Percentiles rank a stretch among this genome's conserved stretches.
Evolutionary conservation across 2,113 vertebrate genomes (phyloP).

Genomic region (Vimba vimba): DNA sequence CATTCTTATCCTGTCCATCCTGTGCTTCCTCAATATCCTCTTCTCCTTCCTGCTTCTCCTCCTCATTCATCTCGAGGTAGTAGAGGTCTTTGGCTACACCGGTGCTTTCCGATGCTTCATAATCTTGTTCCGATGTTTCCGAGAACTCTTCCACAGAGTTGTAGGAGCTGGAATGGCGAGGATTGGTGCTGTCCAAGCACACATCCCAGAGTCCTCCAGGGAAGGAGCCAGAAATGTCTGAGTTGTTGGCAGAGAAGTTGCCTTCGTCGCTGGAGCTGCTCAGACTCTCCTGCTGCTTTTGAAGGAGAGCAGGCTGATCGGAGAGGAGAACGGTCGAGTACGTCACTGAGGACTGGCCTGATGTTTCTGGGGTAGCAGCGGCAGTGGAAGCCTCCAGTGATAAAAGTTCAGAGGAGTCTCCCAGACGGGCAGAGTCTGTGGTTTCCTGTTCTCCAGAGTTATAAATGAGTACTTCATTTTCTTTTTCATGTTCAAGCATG

Average conservation of each 20-base stretch:
- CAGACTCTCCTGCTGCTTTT: constrained; percentile 55
- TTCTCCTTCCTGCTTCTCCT: constrained; percentile 59
- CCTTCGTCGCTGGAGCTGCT: constrained; percentile 74
- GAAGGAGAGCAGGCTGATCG: constrained; percentile 54
- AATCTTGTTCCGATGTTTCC: constrained; percentile 76
- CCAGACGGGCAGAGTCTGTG: not conserved
- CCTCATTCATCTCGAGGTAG: constrained; percentile 77
- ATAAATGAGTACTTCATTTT: constrained; percentile 45
- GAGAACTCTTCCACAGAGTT: constrained; percentile 86
- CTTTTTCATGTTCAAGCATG: constrained; percentile 54
- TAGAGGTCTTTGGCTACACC: constrained; percentile 69
- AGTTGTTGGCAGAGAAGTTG: constrained; percentile 71
- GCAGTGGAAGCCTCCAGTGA: constrained; percentile 41
- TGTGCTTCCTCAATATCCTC: constrained; percentile 54
- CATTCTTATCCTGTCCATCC: constrained; percentile 61
- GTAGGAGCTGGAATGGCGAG: constrained; percentile 71
- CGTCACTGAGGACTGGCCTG: constrained; percentile 74
- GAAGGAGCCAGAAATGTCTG: constrained; percentile 70
- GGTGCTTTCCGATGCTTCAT: constrained; percentile 60
- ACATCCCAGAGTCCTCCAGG: constrained; percentile 75
- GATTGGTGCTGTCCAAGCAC: constrained; percentile 61
- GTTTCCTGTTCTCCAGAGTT: constrained; percentile 5
- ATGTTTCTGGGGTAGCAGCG: constrained; percentile 51
- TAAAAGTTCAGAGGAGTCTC: constrained; percentile 39
- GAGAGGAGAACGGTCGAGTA: constrained; percentile 78